These are phyloP conservation scores for Sphinx pinastri DNA, from an alignment of 2,888 invertebrate genomes.

Conservation along the genomic window DNA sequence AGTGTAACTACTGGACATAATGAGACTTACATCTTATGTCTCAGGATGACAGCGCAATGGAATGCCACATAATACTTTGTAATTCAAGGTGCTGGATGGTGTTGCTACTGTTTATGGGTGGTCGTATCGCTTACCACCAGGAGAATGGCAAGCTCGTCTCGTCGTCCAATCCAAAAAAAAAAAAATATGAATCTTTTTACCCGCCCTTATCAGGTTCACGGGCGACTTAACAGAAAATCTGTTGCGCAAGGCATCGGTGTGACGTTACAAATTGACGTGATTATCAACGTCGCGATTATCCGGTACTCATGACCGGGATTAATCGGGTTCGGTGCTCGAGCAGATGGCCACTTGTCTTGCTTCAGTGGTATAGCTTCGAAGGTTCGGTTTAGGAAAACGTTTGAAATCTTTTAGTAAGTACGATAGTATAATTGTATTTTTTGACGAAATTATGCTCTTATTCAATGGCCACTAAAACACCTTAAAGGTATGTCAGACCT, in stretches of 20 bases:
- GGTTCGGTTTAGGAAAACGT: not conserved
- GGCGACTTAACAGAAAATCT: constrained; percentile 45
- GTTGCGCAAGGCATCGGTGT: constrained; percentile 40
- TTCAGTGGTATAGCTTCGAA: not conserved
- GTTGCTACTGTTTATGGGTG: too few relatives aligned
- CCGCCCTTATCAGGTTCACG: constrained; percentile 47
- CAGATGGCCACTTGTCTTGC: not conserved
- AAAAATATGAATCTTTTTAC: constrained; percentile 21
- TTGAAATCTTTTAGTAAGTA: not conserved
- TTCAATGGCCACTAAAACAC: too few relatives aligned
- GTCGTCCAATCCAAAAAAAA: not conserved
- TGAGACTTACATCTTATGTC: too few relatives aligned
- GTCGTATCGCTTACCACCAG: too few relatives aligned
- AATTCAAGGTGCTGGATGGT: too few relatives aligned
- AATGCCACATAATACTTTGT: too few relatives aligned
- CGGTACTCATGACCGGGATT: not conserved
- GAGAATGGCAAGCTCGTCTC: too few relatives aligned
- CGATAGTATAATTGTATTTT: too few relatives aligned
- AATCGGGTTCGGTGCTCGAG: constrained; percentile 7
- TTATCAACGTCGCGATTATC: constrained; percentile 20
- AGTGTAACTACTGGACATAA: too few relatives aligned
- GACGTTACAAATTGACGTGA: constrained; percentile 40
- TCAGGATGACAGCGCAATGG: too few relatives aligned
- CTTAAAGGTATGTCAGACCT: too few relatives aligned
- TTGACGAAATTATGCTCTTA: too few relatives aligned